Evolutionary conservation across 2,113 vertebrate species (phyloP).

Genomic region (Gila orcuttii): DNA sequence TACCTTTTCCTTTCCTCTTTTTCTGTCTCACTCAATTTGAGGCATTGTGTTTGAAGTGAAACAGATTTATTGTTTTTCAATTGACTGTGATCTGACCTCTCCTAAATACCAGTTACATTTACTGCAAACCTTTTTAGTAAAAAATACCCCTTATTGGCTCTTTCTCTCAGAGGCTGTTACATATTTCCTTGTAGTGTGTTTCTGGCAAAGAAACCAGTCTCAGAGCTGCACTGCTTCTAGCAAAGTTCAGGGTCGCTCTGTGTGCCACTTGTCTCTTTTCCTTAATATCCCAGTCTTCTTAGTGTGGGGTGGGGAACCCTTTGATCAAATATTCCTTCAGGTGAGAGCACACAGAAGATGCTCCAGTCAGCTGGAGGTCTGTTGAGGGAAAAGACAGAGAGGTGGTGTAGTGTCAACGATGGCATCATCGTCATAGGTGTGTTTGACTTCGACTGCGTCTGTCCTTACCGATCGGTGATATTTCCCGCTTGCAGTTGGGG

Average conservation of each 20-base stretch:
- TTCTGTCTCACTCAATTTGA: not conserved
- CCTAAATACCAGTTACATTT: too few relatives aligned
- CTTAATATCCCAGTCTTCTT: conserved; percentile 24
- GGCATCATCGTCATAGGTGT: too few relatives aligned
- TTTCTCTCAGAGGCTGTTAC: not conserved
- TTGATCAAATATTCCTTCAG: conserved; percentile 56
- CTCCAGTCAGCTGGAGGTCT: conserved; percentile 19
- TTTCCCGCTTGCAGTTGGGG: not conserved
- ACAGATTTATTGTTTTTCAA: conserved; percentile 6
- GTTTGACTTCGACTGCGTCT: not conserved
- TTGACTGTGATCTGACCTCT: not conserved
- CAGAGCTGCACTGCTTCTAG: not conserved
- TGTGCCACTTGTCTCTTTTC: not conserved
- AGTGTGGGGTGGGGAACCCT: conserved; percentile 20
- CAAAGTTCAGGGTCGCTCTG: not conserved
- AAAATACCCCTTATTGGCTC: too few relatives aligned
- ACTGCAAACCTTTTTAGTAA: too few relatives aligned
- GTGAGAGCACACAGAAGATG: conserved; percentile 13
- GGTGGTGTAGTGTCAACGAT: conserved; percentile 6
- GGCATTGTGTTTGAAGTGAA: not conserved
- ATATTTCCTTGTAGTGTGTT: not conserved
- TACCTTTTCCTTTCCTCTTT: not conserved
- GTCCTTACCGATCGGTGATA: not conserved
- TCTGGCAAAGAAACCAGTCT: not conserved
- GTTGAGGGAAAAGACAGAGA: not conserved